These are phyloP conservation scores for Anodontia alba DNA, from an alignment of 2,888 invertebrate species.

Conservation along the genomic window DNA sequence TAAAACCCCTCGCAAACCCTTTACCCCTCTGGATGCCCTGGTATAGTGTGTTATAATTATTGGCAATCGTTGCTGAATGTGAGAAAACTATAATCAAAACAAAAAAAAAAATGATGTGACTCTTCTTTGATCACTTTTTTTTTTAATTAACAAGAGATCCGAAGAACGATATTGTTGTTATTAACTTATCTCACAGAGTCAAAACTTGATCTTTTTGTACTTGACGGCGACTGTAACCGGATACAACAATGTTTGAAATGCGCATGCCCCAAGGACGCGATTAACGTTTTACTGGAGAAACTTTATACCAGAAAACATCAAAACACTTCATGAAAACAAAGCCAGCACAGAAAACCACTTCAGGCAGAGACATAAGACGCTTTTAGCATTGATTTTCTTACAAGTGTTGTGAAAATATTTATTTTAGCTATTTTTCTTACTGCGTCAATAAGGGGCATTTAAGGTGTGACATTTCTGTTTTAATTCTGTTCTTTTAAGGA, in stretches of 20 bases:
- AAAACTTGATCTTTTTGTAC: not conserved
- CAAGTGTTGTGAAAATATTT: conserved; percentile 13
- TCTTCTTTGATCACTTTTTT: too few relatives aligned
- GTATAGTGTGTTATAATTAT: too few relatives aligned
- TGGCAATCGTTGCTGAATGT: too few relatives aligned
- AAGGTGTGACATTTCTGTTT: conserved; percentile 16
- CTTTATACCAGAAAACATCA: not conserved
- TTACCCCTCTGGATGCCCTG: too few relatives aligned
- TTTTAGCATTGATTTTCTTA: conserved; percentile 8
- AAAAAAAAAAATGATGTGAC: too few relatives aligned
- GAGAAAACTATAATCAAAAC: too few relatives aligned
- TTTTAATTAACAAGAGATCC: too few relatives aligned
- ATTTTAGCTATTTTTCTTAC: conserved; percentile 16
- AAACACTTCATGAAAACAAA: conserved; percentile 10
- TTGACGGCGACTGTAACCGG: not conserved
- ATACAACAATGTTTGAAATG: not conserved
- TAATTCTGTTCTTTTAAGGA: conserved; percentile 4
- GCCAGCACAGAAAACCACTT: not conserved
- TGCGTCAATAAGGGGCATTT: not conserved
- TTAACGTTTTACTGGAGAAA: not conserved
- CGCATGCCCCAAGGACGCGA: conserved; percentile 5
- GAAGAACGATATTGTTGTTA: too few relatives aligned
- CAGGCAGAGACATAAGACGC: conserved; percentile 4
- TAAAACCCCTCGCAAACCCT: too few relatives aligned
- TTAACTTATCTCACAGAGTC: too few relatives aligned